phyloP scores from a whole-genome alignment of 2,113 vertebrate species.

The Pogonocichla stellata region DNA sequence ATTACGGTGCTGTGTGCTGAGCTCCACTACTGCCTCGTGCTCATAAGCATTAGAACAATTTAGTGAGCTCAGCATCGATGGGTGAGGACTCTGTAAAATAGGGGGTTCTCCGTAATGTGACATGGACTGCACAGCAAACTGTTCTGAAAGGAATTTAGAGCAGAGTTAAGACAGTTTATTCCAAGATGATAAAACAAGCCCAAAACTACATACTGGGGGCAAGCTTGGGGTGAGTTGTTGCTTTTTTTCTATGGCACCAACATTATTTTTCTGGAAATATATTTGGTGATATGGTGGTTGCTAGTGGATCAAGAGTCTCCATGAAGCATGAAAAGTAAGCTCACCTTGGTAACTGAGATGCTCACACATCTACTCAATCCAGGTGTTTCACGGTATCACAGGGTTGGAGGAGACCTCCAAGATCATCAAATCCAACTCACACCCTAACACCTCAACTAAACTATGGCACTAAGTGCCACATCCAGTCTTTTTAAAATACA shows the following conservation, averaged over 20 bases:
- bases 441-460: no score
- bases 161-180: background rate
- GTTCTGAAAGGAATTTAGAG: background rate
- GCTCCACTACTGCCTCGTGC: accelerated
- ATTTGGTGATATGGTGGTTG: background rate
- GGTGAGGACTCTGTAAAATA: background rate
- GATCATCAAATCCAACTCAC: no score
- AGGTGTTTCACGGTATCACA: background rate
- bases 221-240: background rate
- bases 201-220: background rate
- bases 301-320: background rate
- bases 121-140: background rate
- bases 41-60: background rate
- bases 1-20: accelerated
- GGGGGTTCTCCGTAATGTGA: background rate
- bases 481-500: no score
- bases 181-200: background rate
- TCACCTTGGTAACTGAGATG: background rate
- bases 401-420: no score
- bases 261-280: background rate
- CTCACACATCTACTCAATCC: background rate
- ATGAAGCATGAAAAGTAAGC: background rate
- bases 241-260: background rate
- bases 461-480: no score
- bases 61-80: accelerated